Conservation (phyloP, 2,797 vertebrate species). For the Schizothorax lantsangensis region DNA sequence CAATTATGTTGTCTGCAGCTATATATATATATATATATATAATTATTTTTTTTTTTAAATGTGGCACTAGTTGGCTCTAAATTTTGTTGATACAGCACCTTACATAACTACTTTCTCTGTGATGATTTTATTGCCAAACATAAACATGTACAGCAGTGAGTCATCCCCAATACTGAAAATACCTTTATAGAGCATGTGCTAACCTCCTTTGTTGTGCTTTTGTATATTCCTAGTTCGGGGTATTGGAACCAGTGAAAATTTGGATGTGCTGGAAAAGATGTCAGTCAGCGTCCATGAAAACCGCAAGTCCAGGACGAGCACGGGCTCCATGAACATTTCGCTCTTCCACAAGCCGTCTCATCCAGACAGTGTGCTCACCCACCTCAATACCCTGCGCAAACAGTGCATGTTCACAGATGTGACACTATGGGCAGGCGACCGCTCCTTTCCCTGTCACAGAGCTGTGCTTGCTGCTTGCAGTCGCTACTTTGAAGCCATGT, state of each 20-base stretch:
- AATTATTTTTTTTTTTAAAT: neutral
- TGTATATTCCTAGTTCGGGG: slow-evolving; percentile 60
- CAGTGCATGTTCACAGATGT: slow-evolving; percentile 94
- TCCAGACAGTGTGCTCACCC: slow-evolving; percentile 90
- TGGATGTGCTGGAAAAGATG: slow-evolving; percentile 79
- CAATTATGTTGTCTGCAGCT: neutral
- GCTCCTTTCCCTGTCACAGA: slow-evolving; percentile 91
- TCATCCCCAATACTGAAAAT: slow-evolving; percentile 12
- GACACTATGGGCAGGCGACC: slow-evolving; percentile 91
- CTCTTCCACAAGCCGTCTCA: slow-evolving; percentile 95
- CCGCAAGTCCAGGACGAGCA: slow-evolving; percentile 92
- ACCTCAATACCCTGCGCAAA: slow-evolving; percentile 90
- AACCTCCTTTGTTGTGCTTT: slow-evolving; percentile 35
- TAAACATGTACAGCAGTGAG: slow-evolving; percentile 1
- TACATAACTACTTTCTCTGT: neutral
- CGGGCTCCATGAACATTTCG: slow-evolving; percentile 91
- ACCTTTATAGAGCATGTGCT: neutral
- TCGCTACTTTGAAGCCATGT: slow-evolving; percentile 97
- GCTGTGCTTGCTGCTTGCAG: slow-evolving; percentile 93
- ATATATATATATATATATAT: neutral
- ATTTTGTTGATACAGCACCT: neutral
- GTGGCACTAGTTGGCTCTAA: slow-evolving; percentile 5
- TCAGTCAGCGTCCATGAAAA: slow-evolving; percentile 94
- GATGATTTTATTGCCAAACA: neutral
- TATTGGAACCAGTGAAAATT: slow-evolving; percentile 63